These are phyloP conservation scores for Drosophila albomicans DNA, from an alignment of 1,140 invertebrate genomes.

Conservation along the genomic window DNA sequence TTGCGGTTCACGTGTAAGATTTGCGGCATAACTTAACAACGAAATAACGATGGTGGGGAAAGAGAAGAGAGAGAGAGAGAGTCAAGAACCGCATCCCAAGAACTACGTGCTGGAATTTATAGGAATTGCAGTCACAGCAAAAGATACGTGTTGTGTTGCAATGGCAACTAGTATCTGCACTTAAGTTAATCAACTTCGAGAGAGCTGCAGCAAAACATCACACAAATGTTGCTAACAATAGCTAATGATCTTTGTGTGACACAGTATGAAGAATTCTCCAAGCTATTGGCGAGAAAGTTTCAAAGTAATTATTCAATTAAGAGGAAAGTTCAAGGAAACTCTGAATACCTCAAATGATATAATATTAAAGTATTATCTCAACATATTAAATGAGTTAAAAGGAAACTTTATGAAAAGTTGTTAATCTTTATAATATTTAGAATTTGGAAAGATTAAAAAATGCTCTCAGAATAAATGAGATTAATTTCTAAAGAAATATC, in stretches of 20 bases:
- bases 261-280: not conserved
- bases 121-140: constrained; percentile 2
- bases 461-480: too few relatives aligned
- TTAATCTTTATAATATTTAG: too few relatives aligned
- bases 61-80: not conserved
- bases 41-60: not conserved
- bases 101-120: constrained; percentile 22
- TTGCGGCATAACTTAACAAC: constrained; percentile 52
- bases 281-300: too few relatives aligned
- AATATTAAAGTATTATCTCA: too few relatives aligned
- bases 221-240: not conserved
- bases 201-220: not conserved
- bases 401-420: too few relatives aligned
- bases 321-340: too few relatives aligned
- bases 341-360: too few relatives aligned
- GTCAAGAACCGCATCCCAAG: constrained; percentile 1
- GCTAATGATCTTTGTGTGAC: not conserved
- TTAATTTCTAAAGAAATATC: too few relatives aligned
- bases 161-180: constrained; percentile 12
- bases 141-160: constrained; percentile 5
- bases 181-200: constrained; percentile 6
- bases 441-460: too few relatives aligned
- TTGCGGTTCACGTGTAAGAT: constrained; percentile 76
- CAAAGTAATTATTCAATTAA: too few relatives aligned
- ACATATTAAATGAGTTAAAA: too few relatives aligned